A percentile compares a stretch with the other conserved stretches of the same genome.
These are phyloP conservation scores for Mystacides longicornis DNA, from an alignment of 2,888 invertebrate genomes.

Conservation along the genomic window DNA sequence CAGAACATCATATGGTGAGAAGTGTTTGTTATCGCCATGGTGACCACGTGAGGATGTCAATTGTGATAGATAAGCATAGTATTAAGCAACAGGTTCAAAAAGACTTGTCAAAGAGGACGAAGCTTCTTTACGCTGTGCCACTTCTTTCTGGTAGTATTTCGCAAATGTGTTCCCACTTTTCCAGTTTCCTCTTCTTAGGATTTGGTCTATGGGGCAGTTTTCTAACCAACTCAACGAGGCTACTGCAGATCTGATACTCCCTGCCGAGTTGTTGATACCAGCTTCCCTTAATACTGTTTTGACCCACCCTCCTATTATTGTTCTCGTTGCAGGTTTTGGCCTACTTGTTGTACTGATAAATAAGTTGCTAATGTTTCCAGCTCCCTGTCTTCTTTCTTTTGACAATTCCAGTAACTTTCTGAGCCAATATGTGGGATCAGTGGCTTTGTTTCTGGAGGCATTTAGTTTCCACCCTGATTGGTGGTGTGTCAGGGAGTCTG, in stretches of 20 bases:
- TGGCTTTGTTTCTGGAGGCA: neutral
- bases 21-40: slow-evolving; percentile 4
- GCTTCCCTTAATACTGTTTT: slow-evolving; percentile 7
- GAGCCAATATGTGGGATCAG: neutral
- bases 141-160: neutral
- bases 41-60: slow-evolving; percentile 1
- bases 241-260: slow-evolving; percentile 12
- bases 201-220: slow-evolving; percentile 9
- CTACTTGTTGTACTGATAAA: neutral
- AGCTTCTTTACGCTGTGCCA: neutral
- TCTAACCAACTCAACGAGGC: slow-evolving; percentile 9
- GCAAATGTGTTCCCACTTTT: slow-evolving; percentile 2
- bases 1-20: slow-evolving; percentile 5
- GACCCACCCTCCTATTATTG: slow-evolving; percentile 9
- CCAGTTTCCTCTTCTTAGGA: slow-evolving; percentile 7
- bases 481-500: neutral
- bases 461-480: slow-evolving; percentile 1
- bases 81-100: neutral
- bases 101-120: neutral
- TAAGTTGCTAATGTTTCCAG: neutral
- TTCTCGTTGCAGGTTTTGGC: slow-evolving; percentile 8
- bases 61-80: neutral
- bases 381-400: slow-evolving; percentile 1
- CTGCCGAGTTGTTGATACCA: slow-evolving; percentile 8
- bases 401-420: neutral